These are phyloP conservation scores for Acromyrmex echinatior DNA, from an alignment of 1,140 invertebrate genomes.

Conservation along the genomic window DNA sequence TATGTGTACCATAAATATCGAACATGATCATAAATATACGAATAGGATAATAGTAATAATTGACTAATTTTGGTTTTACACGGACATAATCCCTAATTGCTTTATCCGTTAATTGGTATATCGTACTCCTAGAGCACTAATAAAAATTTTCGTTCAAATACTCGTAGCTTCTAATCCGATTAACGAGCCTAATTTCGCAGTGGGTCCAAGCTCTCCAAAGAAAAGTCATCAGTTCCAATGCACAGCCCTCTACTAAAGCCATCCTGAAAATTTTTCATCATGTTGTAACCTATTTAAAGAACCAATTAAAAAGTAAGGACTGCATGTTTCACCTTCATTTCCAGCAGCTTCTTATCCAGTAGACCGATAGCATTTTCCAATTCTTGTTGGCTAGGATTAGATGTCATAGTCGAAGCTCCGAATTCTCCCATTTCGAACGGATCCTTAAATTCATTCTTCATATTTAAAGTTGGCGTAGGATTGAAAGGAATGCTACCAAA, in stretches of 20 bases:
- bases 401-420: constrained; percentile 84
- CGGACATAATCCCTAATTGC: constrained; percentile 72
- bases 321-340: constrained; percentile 91
- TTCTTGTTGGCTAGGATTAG: constrained; percentile 87
- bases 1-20: constrained; percentile 76
- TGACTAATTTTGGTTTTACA: constrained; percentile 84
- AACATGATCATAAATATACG: constrained; percentile 78
- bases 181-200: constrained; percentile 44
- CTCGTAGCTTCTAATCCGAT: not conserved
- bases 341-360: constrained; percentile 92
- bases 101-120: constrained; percentile 67
- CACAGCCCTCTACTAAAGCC: constrained; percentile 93
- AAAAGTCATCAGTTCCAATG: constrained; percentile 94
- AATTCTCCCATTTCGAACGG: constrained; percentile 95
- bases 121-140: constrained; percentile 66
- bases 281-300: not conserved
- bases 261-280: constrained; percentile 88
- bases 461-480: constrained; percentile 84
- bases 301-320: not conserved
- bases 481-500: constrained; percentile 88
- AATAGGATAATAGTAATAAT: constrained; percentile 77
- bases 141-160: constrained; percentile 58
- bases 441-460: constrained; percentile 85
- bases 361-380: constrained; percentile 91
- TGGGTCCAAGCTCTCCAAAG: constrained; percentile 94